Conservation (phyloP, 1,140 invertebrate genomes). For the Sycobia sp. region DNA sequence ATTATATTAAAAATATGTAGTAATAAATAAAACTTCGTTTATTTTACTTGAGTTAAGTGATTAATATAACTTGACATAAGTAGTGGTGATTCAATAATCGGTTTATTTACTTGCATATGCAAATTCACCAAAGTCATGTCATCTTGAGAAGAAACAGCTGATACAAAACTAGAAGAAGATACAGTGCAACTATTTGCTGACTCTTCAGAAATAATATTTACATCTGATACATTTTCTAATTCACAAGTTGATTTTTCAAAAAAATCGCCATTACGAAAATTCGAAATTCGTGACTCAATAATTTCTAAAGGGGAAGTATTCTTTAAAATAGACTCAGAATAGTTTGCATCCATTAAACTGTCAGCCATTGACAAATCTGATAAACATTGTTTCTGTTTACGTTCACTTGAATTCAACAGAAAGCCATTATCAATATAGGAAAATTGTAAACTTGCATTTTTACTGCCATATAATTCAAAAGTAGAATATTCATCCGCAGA, state of each 20-base stretch:
- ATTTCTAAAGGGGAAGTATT: slow-evolving; percentile 55
- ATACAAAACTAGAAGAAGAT: slow-evolving; percentile 87
- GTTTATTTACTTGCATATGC: slow-evolving; percentile 93
- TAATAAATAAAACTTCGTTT: not conserved
- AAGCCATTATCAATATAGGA: slow-evolving; percentile 64
- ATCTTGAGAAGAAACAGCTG: slow-evolving; percentile 91
- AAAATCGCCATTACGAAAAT: slow-evolving; percentile 43
- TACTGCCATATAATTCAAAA: slow-evolving; percentile 61
- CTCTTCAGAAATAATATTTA: slow-evolving; percentile 55
- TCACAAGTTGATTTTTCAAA: slow-evolving; percentile 40
- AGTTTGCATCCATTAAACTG: slow-evolving; percentile 57
- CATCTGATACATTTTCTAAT: slow-evolving; percentile 38
- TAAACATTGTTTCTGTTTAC: slow-evolving; percentile 62
- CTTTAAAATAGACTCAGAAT: slow-evolving; percentile 40
- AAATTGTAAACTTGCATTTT: slow-evolving; percentile 70
- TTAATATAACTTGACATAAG: slow-evolving; percentile 94
- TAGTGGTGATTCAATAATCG: slow-evolving; percentile 90
- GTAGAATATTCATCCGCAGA: slow-evolving; percentile 85
- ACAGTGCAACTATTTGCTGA: slow-evolving; percentile 74
- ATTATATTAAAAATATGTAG: not conserved
- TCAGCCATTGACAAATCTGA: slow-evolving; percentile 63
- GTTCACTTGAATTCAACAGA: slow-evolving; percentile 59
- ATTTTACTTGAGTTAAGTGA: slow-evolving; percentile 83
- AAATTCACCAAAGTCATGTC: slow-evolving; percentile 91
- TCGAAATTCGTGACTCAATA: slow-evolving; percentile 43